Base-by-base conservation (phyloP, 2,113 vertebrate genomes). In the Symphodus melops region DNA sequence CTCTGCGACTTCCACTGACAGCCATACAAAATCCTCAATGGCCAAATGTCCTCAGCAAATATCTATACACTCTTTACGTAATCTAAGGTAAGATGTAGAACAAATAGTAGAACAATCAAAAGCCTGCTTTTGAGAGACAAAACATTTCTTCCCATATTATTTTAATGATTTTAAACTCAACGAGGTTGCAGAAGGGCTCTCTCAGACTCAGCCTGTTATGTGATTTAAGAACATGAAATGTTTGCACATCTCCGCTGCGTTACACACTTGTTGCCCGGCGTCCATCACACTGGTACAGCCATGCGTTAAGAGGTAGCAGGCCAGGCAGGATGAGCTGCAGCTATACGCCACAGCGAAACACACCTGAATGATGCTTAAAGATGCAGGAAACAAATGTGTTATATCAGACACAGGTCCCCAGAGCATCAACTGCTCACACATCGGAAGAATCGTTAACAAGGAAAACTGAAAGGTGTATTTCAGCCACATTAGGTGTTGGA, bases 261-360 rank as follows among this genome's bases (percentile, higher is more conserved):
- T 63, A 19, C 88, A 69, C 86, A 87, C 88, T 88, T 91, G 90
- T 87, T 91, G 88, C 81, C 70, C 52, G n/a, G 65, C 75, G 70
- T 68, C 60, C 61, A 56, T 67, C 77, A 54, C 0, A 63, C 1
- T 42, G 33, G 42, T 20, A 65, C 44, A 73, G 53, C 67, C 69
- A 28, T 48, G 83, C 72, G 46, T 46, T 54, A 75, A 61, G 59
- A 62, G 59, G 4, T 62, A 48, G 42, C 70, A 72, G 81, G 68
- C 46, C 72, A 9, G 57, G 37, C 58, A 65, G 68, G 23, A 75
- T 61, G 3, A 66, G 42, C 61, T 42, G 0, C 53, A 28, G 52
- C 48, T 9, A 20, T 9, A 20, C 48, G 49, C 28, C 56, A 21
- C 12, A 55, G 65, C 55, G 44, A n/a, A 49, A 0, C 1, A 0